Percentiles rank a stretch among this genome's conserved stretches.
These are phyloP conservation scores for Panzeria rudis DNA, from an alignment of 2,888 invertebrate species.

Conservation along the genomic window DNA sequence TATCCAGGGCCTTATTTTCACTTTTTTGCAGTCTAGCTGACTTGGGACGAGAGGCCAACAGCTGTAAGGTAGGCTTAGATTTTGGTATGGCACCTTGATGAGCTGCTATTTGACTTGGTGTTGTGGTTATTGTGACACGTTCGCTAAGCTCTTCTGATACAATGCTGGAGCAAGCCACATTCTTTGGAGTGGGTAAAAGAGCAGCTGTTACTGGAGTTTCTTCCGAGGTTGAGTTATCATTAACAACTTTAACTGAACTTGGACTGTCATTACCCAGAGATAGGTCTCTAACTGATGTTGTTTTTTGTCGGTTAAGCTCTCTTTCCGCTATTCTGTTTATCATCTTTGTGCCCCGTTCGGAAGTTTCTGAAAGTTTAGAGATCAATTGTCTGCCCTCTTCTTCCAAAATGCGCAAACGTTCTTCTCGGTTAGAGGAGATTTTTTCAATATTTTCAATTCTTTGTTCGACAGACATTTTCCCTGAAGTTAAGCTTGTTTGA, in stretches of 20 bases:
- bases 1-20: slow-evolving; percentile 31
- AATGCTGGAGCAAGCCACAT: slow-evolving; percentile 77
- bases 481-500: background rate
- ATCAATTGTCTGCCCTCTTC: slow-evolving; percentile 91
- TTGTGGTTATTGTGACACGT: slow-evolving; percentile 78
- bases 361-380: slow-evolving; percentile 78
- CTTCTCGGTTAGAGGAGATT: slow-evolving; percentile 79
- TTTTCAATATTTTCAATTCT: slow-evolving; percentile 80
- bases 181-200: slow-evolving; percentile 74
- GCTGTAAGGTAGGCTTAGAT: slow-evolving; percentile 75
- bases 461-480: slow-evolving; percentile 75
- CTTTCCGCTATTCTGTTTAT: slow-evolving; percentile 80
- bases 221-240: slow-evolving; percentile 15
- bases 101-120: slow-evolving; percentile 78
- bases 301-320: slow-evolving; percentile 77
- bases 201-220: slow-evolving; percentile 41
- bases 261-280: slow-evolving; percentile 65
- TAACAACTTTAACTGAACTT: slow-evolving; percentile 38
- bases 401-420: slow-evolving; percentile 86
- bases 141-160: slow-evolving; percentile 77
- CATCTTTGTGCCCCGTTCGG: slow-evolving; percentile 80
- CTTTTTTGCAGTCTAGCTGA: slow-evolving; percentile 55
- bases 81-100: slow-evolving; percentile 75
- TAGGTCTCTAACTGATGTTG: slow-evolving; percentile 65
- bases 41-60: slow-evolving; percentile 76